Base-by-base conservation (phyloP, 1,140 invertebrate species). In the Cydia amplana region DNA sequence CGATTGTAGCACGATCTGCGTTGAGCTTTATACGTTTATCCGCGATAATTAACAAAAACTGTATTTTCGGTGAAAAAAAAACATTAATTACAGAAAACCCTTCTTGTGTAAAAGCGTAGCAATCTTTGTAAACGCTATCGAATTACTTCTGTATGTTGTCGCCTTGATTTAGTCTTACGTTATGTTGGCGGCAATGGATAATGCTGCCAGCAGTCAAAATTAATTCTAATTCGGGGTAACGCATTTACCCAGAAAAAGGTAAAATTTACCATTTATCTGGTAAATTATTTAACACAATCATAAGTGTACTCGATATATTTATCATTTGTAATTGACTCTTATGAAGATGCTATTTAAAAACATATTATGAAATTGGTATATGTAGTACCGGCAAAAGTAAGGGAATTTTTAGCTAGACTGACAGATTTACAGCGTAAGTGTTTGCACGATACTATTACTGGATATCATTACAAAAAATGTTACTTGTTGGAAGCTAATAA, bases 111-210 rank as follows among this genome's bases (percentile, higher is more conserved):
- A 16, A 46, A 46, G 5, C 16, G 1, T 43, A 70, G n/a, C 65
- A 40, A 40, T 10, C 65, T 70, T 43, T 36, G 65, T 40, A 70
- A 70, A 70, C 32, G 28, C 65, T 70, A 12, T 36, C 23, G 23
- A 25, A 16, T 70, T 36, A 18, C 16, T 40, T 70, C 16, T n/a
- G 7, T 36, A 36, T 43, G 65, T 70, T 70, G 65, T 36, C 65
- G 43, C 28, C 16, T 70, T 70, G 65, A 40, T 67, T 7, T 32
- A n/a, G 0, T 14, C 12, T 14, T n/a, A 36, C 18, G 32, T 60
- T 20, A 40, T 2, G 32, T 40, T 70, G 65, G 65, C 65, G 0
- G n/a, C 28, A 43, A 40, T 70, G 32, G 65, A 36, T 20, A 70
- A 23, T 70, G 32, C 18, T 70, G 32, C 65, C 65, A 70, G 28